Evolutionary conservation across 2,113 vertebrate species (phyloP).

Genomic region (Dromiciops gliroides): DNA sequence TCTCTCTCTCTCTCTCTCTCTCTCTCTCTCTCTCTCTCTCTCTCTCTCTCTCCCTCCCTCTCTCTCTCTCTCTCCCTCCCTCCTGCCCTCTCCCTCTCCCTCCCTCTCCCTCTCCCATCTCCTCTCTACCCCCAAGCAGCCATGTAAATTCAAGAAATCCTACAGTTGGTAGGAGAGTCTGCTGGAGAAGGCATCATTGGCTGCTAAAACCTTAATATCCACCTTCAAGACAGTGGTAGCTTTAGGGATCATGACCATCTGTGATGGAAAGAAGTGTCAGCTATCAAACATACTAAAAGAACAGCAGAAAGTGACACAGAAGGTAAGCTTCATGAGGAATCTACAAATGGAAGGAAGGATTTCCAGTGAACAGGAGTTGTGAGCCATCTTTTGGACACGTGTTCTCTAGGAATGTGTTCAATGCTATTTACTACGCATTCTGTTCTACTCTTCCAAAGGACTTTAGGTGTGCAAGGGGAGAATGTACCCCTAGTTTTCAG

Average conservation of each 20-base stretch:
- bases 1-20: too few species aligned
- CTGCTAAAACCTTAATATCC: background rate
- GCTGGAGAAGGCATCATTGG: background rate
- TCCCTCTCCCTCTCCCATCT: background rate
- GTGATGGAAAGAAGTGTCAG: background rate
- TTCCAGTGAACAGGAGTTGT: background rate
- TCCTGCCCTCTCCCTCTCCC: too few species aligned
- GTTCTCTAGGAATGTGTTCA: background rate
- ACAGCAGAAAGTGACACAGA: background rate
- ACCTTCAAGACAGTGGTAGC: background rate
- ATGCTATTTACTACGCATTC: background rate
- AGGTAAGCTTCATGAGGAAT: background rate
- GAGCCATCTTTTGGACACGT: background rate
- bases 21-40: background rate
- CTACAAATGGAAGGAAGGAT: background rate
- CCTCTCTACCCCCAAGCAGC: background rate
- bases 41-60: too few species aligned
- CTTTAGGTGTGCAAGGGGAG: background rate
- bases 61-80: too few species aligned
- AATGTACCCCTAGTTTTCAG: background rate
- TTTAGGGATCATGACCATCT: background rate
- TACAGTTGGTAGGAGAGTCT: background rate
- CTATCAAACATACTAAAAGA: background rate
- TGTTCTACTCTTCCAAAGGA: background rate
- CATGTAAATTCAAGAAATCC: background rate